phyloP scores from a whole-genome alignment of 2,113 vertebrate genomes.

The Callaeas wilsoni region DNA sequence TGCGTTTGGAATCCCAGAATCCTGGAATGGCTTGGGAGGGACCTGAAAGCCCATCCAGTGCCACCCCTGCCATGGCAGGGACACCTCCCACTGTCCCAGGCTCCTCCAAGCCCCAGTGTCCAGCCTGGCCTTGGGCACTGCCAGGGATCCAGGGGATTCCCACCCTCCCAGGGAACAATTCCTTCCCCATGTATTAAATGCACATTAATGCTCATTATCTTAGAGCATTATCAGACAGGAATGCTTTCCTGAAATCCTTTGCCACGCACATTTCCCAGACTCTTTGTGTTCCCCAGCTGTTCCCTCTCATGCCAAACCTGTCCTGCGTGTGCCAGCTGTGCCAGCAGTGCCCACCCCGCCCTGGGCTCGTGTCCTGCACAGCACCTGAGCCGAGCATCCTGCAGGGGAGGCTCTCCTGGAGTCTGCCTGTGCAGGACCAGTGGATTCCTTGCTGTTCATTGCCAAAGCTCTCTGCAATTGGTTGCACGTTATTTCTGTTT shows the following conservation, averaged over 20 bases:
- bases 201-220: fast-evolving
- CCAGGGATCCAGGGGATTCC: background rate
- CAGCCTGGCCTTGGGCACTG: background rate
- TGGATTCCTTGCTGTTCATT: background rate
- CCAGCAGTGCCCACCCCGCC: background rate
- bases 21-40: background rate
- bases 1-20: background rate
- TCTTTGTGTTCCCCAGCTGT: background rate
- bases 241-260: background rate
- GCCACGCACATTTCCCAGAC: background rate
- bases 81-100: background rate
- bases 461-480: background rate
- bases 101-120: background rate
- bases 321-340: background rate
- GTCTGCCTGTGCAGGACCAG: background rate
- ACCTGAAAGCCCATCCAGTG: fast-evolving
- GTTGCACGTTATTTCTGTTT: constrained; percentile 5
- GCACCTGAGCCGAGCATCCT: background rate
- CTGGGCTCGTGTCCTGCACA: background rate
- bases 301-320: background rate
- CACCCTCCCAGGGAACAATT: no score
- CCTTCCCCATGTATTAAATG: fast-evolving
- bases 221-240: background rate
- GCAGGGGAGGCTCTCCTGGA: background rate
- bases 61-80: background rate